Conservation (phyloP, 1,140 invertebrate species). For the Drosophila ironensis region DNA sequence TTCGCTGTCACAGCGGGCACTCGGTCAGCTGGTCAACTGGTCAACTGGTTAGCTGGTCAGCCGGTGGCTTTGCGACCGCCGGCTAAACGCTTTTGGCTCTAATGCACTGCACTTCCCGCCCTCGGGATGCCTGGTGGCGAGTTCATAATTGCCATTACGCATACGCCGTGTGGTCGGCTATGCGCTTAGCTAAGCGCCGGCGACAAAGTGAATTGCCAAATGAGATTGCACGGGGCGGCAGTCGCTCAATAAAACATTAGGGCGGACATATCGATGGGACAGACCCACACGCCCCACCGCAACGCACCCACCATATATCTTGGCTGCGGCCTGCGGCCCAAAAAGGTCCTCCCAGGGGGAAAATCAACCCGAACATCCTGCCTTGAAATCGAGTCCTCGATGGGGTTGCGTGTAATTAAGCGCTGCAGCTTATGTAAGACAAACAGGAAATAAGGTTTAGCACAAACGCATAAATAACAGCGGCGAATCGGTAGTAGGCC, state of each 20-base stretch:
- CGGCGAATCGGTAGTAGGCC: conserved; percentile 37
- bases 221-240: conserved; percentile 41
- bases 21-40: conserved; percentile 44
- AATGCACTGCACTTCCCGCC: conserved; percentile 46
- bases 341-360: conserved; percentile 9
- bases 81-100: conserved; percentile 74
- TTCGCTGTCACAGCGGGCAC: conserved; percentile 67
- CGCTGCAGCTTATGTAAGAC: conserved; percentile 76
- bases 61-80: conserved; percentile 47
- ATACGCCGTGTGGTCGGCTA: conserved; percentile 62
- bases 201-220: conserved; percentile 41
- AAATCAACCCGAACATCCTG: conserved; percentile 28
- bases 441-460: conserved; percentile 78
- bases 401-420: conserved; percentile 71
- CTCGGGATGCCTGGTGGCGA: conserved; percentile 30
- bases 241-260: conserved; percentile 34
- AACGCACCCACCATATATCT: conserved; percentile 4
- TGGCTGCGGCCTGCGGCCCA: background rate
- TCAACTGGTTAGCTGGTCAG: conserved; percentile 62
- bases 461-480: conserved; percentile 76
- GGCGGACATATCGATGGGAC: conserved; percentile 10
- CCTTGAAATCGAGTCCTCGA: conserved; percentile 24
- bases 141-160: conserved; percentile 72
- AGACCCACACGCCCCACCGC: background rate
- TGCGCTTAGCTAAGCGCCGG: background rate